These are phyloP conservation scores for Sesamia inferens DNA, from an alignment of 2,888 invertebrate species.

Conservation along the genomic window DNA sequence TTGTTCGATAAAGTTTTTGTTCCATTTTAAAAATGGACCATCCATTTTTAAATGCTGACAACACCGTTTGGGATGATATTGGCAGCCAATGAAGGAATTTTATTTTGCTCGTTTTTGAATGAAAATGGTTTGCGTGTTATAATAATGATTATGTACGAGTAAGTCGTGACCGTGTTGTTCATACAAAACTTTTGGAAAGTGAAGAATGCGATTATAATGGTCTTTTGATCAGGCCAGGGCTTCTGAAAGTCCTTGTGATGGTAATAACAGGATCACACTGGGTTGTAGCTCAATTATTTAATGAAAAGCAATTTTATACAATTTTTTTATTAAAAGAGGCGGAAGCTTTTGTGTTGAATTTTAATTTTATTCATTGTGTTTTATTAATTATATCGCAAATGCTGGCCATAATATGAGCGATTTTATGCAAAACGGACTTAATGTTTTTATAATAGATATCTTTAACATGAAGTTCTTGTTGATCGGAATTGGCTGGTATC, in stretches of 20 bases:
- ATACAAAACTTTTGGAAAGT: slow-evolving; percentile 73
- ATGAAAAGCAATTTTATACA: slow-evolving; percentile 45
- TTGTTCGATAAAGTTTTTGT: slow-evolving; percentile 71
- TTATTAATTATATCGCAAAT: slow-evolving; percentile 40
- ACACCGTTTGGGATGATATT: slow-evolving; percentile 47
- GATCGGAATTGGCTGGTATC: no score
- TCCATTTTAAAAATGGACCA: slow-evolving; percentile 57
- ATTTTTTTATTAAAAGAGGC: slow-evolving; percentile 33
- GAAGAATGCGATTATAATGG: slow-evolving; percentile 64
- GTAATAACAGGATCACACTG: slow-evolving; percentile 53
- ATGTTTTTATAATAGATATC: slow-evolving; percentile 1
- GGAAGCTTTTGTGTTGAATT: slow-evolving; percentile 38
- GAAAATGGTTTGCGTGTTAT: slow-evolving; percentile 63
- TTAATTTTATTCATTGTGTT: slow-evolving; percentile 49
- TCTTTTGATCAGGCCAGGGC: slow-evolving; percentile 61
- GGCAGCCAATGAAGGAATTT: slow-evolving; percentile 46
- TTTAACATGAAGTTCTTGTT: not conserved
- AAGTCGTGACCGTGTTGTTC: slow-evolving; percentile 73
- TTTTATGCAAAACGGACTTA: slow-evolving; percentile 12
- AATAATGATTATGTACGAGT: slow-evolving; percentile 40
- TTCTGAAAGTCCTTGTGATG: slow-evolving; percentile 42
- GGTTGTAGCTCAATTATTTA: slow-evolving; percentile 38
- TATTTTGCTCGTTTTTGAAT: slow-evolving; percentile 65
- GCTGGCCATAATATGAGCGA: slow-evolving; percentile 20
- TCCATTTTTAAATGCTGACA: slow-evolving; percentile 55